A percentile compares a stretch with the other conserved stretches of the same genome.
Conservation (phyloP, 1,140 invertebrate species). For the Pogonognathellus flavescens region DNA sequence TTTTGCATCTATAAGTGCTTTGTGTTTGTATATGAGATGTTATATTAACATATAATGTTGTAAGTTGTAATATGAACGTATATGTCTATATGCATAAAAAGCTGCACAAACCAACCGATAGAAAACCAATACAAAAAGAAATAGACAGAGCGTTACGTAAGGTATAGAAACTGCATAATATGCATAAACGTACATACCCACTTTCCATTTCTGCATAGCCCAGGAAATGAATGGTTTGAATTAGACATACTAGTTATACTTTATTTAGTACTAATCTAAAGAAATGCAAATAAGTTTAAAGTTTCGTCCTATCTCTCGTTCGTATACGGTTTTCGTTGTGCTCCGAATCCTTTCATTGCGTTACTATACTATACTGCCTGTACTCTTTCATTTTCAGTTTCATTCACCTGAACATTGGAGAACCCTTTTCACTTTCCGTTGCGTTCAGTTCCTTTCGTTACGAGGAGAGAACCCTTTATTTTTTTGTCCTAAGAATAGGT, state of each 20-base stretch:
- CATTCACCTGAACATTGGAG: slow-evolving; percentile 27
- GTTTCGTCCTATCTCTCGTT: slow-evolving; percentile 24
- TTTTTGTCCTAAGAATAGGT: slow-evolving; percentile 27
- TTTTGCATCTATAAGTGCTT: too few species aligned
- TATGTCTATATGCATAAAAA: too few species aligned
- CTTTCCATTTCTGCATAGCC: slow-evolving; percentile 12
- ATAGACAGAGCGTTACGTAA: slow-evolving; percentile 14
- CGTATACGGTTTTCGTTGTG: slow-evolving; percentile 29
- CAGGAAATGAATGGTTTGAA: slow-evolving; percentile 45
- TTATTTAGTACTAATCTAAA: slow-evolving; percentile 47
- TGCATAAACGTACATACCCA: slow-evolving; percentile 9
- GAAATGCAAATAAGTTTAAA: slow-evolving; percentile 52
- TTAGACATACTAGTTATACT: slow-evolving; percentile 47
- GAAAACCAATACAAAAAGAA: background rate
- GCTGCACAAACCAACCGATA: background rate
- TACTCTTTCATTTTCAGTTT: slow-evolving; percentile 21
- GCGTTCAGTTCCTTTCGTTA: slow-evolving; percentile 4
- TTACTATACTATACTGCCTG: slow-evolving; percentile 8
- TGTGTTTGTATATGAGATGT: too few species aligned
- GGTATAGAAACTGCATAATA: slow-evolving; percentile 5
- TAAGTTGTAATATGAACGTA: too few species aligned
- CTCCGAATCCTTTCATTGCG: slow-evolving; percentile 49
- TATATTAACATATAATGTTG: too few species aligned
- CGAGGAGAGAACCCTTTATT: slow-evolving; percentile 8
- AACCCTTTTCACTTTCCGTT: slow-evolving; percentile 52